phyloP scores from a whole-genome alignment of 37 sponge, comb jelly and placozoan species.

The Dysidea cf. avara region DNA sequence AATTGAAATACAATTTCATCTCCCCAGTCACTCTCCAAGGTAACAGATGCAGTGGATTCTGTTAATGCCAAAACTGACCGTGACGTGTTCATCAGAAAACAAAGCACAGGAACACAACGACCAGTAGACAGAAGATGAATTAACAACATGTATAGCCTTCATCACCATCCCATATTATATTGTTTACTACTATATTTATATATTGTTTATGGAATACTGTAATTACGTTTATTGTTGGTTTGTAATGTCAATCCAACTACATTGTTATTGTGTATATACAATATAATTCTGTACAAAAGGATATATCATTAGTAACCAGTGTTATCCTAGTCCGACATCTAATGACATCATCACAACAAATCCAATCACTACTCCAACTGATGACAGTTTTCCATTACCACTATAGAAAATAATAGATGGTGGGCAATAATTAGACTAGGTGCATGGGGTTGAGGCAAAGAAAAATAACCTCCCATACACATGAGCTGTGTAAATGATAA shows the following conservation, averaged over 20 bases:
- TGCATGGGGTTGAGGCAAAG: no score
- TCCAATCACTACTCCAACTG: constrained; percentile 72
- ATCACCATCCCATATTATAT: no score
- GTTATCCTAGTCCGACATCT: constrained; percentile 90
- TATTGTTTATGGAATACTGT: no score
- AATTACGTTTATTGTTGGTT: no score
- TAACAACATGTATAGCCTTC: no score
- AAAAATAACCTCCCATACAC: no score
- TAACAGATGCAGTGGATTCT: constrained; percentile 51
- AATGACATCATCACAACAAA: constrained; percentile 98
- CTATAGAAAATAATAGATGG: constrained; percentile 25
- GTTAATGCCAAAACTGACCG: constrained; percentile 67
- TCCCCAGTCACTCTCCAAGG: constrained; percentile 51
- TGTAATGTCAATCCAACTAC: no score
- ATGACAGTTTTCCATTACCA: constrained; percentile 86
- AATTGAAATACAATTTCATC: no score
- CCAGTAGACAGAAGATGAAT: constrained; percentile 48
- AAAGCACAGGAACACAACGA: constrained; percentile 62
- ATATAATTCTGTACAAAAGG: not conserved
- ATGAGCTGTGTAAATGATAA: no score
- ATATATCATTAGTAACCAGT: not conserved
- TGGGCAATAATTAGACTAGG: not conserved
- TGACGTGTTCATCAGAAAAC: constrained; percentile 62
- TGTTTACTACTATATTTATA: no score
- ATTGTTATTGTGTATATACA: no score